Base-by-base conservation (phyloP, 2,797 vertebrate species). In the Spheniscus humboldti region DNA sequence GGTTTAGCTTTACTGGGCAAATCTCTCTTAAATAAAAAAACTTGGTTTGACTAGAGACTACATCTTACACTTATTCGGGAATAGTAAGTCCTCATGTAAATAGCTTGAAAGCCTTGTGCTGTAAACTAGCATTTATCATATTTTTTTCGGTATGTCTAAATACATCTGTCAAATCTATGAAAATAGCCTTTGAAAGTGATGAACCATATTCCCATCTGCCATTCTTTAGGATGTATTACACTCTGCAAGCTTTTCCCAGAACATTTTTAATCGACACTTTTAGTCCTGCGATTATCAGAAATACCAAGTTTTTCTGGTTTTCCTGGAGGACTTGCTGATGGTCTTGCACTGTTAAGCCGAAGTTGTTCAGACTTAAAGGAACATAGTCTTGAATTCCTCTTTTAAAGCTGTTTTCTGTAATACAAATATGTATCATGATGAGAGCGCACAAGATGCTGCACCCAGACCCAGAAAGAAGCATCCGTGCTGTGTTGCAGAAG, bases 131-230 rank as follows among this genome's bases (percentile, higher is more conserved):
- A 86, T 95, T 96, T 94, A 80, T 83, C 41, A 2, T 91, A 33
- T 45, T 68, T 93, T 84, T 90, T 89, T 22, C 31, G 91, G 20
- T 89, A 13, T 88, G 90, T 95, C 95, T 96, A 88, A 97, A 94
- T 97, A 88, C 95, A 96, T 97, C 96, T 97, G 96, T 95, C 94
- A 95, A 56, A 91, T 95, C 89, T 94, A 71, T 97, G 91, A 96
- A 97, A 97, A 96, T 94, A 91, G 90, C 91, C 95, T 94, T 94
- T 91, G 92, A 84, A 94, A 95, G 69, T 73, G 76, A 78, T 88
- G 91, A 95, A 73, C 91, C 63, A 28, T 88, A 76, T 96, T 95
- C 91, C 92, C 94, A 92, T 96, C 96, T 96, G 92, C 94, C 48
- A 86, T 92, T 86, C 91, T 94, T 94, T 28, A 67, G 76, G 89